These are phyloP conservation scores for Xenus cinereus DNA, from an alignment of 2,113 vertebrate species.

Conservation along the genomic window DNA sequence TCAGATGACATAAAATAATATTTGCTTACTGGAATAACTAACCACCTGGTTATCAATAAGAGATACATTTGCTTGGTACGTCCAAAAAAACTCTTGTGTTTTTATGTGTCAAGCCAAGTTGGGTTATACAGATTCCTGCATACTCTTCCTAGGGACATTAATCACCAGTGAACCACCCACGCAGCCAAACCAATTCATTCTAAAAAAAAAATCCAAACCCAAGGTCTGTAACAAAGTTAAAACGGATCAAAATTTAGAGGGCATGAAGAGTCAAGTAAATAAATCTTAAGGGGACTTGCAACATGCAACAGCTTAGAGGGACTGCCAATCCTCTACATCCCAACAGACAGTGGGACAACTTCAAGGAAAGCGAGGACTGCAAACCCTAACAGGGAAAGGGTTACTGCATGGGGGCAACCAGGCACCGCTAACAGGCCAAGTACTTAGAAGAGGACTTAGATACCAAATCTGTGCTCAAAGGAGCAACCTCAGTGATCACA, in stretches of 20 bases:
- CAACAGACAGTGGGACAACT: neutral
- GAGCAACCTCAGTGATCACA: neutral
- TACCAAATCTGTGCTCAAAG: neutral
- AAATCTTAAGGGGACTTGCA: neutral
- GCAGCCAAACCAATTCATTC: neutral
- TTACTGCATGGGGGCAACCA: neutral
- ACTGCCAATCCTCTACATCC: neutral
- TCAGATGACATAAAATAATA: neutral
- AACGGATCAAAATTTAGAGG: neutral
- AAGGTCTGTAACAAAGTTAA: neutral
- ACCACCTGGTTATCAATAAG: neutral
- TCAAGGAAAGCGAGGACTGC: neutral
- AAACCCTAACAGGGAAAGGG: neutral
- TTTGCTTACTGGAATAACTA: neutral
- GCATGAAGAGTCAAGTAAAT: neutral
- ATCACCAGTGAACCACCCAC: neutral
- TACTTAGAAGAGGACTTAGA: neutral
- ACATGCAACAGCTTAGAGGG: neutral
- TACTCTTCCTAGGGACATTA: neutral
- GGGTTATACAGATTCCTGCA: neutral
- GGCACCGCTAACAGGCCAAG: neutral
- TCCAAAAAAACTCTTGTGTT: neutral
- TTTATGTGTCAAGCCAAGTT: neutral
- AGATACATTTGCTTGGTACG: neutral
- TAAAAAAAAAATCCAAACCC: neutral